Evolutionary conservation across 2,888 invertebrate species (phyloP), one percentile per base, ranked within the genome.

Genomic region (Leucophenga maculata): DNA sequence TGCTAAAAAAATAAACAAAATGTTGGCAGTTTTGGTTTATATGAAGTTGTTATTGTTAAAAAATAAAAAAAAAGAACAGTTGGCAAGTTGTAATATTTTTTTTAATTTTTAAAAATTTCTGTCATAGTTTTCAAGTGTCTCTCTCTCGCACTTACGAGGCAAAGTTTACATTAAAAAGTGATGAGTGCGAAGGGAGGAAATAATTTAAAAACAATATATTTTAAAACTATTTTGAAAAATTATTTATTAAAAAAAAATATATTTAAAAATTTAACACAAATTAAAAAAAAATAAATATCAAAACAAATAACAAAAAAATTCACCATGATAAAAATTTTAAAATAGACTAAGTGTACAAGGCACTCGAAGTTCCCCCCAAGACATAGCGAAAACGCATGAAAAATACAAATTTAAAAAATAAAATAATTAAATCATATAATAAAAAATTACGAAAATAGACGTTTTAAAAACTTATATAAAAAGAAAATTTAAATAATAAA

Each of bases 381-480:
- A 46, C 8, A n/a, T n/a, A n/a, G 22, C 16, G 13, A 46, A 64
- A 18, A 26, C 13, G 39, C 3, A 32, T 6, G 55, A 32, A 16
- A 65, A 22, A 54, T 22, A 50, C n/a, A 66, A 20, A 8, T 39
- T 16, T 54, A 16, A 52, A n/a, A 52, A 44, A 57, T 26, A 44
- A 57, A 44, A 44, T 46, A 57, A 9, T 18, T 55, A 48, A 54
- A 54, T n/a, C 18, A 18, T 18, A 44, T 22, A 46, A 20, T 48
- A 8, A 13, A 18, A 54, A 54, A 39, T 6, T 39, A 39, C 48
- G 39, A 57, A 66, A 46, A 32, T 55, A 57, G 55, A 57, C 16
- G 44, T 57, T 44, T 46, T 26, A 57, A 46, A 6, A 57, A 57
- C 31, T 67, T 57, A 57, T 55, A 67, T 1, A 26, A 59, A 48